A percentile compares a stretch with the other conserved stretches of the same genome.
These are phyloP conservation scores for Scaptomyza hsui DNA, from an alignment of 1,140 invertebrate genomes.

Conservation along the genomic window DNA sequence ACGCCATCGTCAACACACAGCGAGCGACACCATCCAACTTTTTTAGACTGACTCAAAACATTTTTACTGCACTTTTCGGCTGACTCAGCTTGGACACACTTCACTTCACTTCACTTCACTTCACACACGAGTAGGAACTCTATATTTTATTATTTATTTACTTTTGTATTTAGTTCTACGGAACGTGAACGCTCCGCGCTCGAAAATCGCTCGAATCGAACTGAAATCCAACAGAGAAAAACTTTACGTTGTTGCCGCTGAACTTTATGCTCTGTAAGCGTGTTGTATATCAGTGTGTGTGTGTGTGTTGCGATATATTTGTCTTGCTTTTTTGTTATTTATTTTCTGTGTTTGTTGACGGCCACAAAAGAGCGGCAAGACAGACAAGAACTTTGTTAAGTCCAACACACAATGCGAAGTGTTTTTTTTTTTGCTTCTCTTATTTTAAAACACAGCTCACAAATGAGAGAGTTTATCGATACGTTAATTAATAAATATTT, in stretches of 20 bases:
- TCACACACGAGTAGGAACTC: background rate
- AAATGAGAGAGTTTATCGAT: conserved; percentile 66
- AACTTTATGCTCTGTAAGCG: conserved; percentile 70
- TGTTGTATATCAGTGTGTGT: background rate
- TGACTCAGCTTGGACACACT: conserved; percentile 51
- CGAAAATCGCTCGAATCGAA: conserved; percentile 81
- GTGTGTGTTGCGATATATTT: conserved; percentile 32
- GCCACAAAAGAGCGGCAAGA: conserved; percentile 60
- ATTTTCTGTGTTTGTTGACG: conserved; percentile 68
- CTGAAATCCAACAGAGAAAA: conserved; percentile 68
- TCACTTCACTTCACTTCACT: conserved; percentile 18
- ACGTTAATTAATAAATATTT: conserved; percentile 80
- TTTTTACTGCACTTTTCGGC: conserved; percentile 21
- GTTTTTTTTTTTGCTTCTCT: conserved; percentile 38
- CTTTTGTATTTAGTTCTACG: conserved; percentile 25
- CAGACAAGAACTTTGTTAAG: conserved; percentile 48
- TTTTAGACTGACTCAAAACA: conserved; percentile 6
- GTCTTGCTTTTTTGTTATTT: conserved; percentile 55
- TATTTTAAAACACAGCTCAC: conserved; percentile 26
- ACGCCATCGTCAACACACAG: conserved; percentile 16
- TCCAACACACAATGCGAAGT: conserved; percentile 57
- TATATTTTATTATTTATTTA: conserved; percentile 38
- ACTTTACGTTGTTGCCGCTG: conserved; percentile 72
- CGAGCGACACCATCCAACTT: conserved; percentile 33
- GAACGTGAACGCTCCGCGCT: conserved; percentile 66